A percentile compares a stretch with the other conserved stretches of the same genome.
Evolutionary conservation across 2,888 invertebrate genomes (phyloP).

Genomic region (Hermodice carunculata): DNA sequence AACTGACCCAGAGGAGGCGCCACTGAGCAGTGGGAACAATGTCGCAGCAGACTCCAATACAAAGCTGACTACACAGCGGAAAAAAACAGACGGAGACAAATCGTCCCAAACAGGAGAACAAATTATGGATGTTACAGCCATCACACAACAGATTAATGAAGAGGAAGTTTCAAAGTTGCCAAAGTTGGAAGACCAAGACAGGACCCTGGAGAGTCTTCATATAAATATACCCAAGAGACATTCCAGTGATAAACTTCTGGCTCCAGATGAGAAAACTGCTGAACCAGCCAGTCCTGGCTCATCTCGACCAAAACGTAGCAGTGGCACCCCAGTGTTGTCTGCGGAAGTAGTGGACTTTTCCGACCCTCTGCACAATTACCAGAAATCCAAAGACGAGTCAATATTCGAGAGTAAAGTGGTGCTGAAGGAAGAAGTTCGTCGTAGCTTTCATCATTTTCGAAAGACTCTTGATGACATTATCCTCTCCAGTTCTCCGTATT

Average conservation of each 20-base stretch:
- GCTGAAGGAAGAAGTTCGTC: slow-evolving; percentile 50
- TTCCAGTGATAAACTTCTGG: neutral
- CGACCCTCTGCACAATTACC: slow-evolving; percentile 81
- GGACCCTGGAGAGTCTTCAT: neutral
- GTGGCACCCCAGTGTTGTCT: no score
- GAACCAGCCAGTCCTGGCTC: neutral
- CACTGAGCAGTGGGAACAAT: neutral
- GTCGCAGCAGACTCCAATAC: no score
- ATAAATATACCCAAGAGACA: neutral
- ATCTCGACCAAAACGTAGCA: no score
- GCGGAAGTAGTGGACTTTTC: slow-evolving; percentile 54
- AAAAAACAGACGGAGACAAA: no score
- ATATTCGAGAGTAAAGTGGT: slow-evolving; percentile 52
- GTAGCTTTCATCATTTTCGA: slow-evolving; percentile 76
- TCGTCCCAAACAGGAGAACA: no score
- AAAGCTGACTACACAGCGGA: no score
- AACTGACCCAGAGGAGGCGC: neutral
- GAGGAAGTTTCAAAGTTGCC: no score
- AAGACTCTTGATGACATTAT: slow-evolving; percentile 81
- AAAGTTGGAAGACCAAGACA: neutral
- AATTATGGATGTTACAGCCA: no score
- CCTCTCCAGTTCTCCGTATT: slow-evolving; percentile 87
- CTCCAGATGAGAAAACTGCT: neutral
- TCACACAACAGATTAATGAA: no score
- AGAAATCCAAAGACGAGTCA: slow-evolving; percentile 70